Base-by-base conservation (phyloP, 2,888 invertebrate genomes). In the Quadriops clusia region DNA sequence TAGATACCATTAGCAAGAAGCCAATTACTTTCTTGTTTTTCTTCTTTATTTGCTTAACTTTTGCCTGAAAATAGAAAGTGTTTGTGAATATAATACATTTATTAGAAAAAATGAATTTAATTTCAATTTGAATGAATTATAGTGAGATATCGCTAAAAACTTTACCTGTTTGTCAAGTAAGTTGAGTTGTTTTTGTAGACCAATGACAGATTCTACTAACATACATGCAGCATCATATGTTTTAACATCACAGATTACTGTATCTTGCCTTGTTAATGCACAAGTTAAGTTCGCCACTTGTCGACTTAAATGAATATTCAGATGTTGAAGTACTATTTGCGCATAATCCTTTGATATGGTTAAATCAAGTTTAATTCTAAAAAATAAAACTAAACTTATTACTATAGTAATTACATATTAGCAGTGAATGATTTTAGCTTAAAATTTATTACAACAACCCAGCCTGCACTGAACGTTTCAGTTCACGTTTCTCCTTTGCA, bases 221-320 rank as follows among this genome's bases (percentile, higher is more conserved):
- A 40, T 36, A 21, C 34, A 30, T 14, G 40, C 26, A 3, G 44
- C 42, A 10, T 43, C 40, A 5, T 21, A 17, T 13, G 49, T 17
- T 17, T 40, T 35, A 12, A 49, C 16, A 36, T 49, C 41, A 28
- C 44, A 44, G 3, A 49, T 30, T 3, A 45, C 18, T 20, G 45
- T 26, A 37, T 49, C 47, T n/a, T 41, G 30, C 21, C 47, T 35
- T 20, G 34, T 33, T n/a, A 43, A 21, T 7, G 45, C 46, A 32
- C 45, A 47, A 1, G 42, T 36, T 14, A 50, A 35, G 26, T 37
- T 44, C 4, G 48, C 50, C 24, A 44, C 30, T 22, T 50, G 49
- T 8, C 42, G 29, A 5, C 37, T 16, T 7, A 51, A 26, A 8
- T 49, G 50, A 8, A 38, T 31, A 3, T 32, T 33, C 10, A 47